Evolutionary conservation across 1,140 invertebrate genomes (phyloP).

Genomic region (Calosoma granatense): DNA sequence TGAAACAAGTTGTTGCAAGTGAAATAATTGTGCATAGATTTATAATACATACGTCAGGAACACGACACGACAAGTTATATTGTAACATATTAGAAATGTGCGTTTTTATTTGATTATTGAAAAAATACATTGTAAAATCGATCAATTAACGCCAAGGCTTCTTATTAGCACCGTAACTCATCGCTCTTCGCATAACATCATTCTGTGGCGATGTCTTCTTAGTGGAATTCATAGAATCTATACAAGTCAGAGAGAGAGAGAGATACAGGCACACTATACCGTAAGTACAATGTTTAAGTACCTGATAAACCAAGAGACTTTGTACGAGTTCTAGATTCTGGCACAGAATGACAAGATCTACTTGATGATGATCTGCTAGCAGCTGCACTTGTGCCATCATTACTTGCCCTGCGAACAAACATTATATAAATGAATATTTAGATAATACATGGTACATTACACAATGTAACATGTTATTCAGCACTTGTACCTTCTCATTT

Average conservation of each 20-base stretch:
- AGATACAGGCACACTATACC: not conserved
- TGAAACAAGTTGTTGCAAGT: no score
- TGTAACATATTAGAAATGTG: no score
- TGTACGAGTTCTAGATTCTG: not conserved
- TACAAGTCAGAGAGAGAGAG: not conserved
- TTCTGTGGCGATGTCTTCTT: not conserved
- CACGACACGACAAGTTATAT: no score
- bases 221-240: not conserved
- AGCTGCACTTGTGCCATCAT: not conserved
- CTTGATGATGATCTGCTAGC: not conserved
- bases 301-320: not conserved
- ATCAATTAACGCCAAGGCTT: constrained; percentile 8
- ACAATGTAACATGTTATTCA: no score
- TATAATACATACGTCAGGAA: no score
- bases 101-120: no score
- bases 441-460: no score
- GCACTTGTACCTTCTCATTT: not conserved
- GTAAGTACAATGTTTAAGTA: not conserved
- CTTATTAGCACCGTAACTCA: constrained; percentile 7
- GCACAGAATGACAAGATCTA: not conserved
- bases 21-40: no score
- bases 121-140: not conserved
- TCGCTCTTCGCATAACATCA: not conserved
- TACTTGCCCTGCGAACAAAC: not conserved
- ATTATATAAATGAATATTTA: not conserved